A percentile compares a stretch with the other conserved stretches of the same genome.
Conservation (phyloP, 2,888 invertebrate species). For the Clivina fossor region DNA sequence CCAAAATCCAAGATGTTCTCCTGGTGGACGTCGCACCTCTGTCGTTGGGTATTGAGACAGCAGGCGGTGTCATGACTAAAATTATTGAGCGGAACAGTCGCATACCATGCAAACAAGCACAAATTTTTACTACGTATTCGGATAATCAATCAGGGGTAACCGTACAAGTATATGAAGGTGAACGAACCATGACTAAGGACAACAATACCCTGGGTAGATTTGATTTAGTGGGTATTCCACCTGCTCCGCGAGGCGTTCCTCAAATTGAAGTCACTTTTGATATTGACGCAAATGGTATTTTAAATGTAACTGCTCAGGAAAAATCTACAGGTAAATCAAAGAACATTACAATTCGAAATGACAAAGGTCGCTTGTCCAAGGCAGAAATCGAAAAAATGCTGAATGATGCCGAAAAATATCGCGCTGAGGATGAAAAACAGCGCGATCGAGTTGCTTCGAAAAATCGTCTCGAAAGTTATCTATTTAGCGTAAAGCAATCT, state of each 20-base stretch:
- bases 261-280: conserved; percentile 67
- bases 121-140: conserved; percentile 76
- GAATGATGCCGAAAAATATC: conserved; percentile 71
- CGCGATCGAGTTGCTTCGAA: conserved; percentile 68
- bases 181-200: conserved; percentile 61
- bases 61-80: conserved; percentile 61
- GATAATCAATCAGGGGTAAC: conserved; percentile 80
- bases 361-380: conserved; percentile 78
- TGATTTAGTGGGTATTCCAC: conserved; percentile 58
- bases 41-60: conserved; percentile 57
- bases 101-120: conserved; percentile 72
- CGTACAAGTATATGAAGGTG: conserved; percentile 68
- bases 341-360: conserved; percentile 81
- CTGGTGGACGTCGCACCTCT: conserved; percentile 60
- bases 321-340: conserved; percentile 64
- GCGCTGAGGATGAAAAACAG: conserved; percentile 72
- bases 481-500: conserved; percentile 70
- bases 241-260: conserved; percentile 58
- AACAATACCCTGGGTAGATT: conserved; percentile 57
- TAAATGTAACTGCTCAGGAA: conserved; percentile 59
- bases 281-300: conserved; percentile 75
- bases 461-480: conserved; percentile 72
- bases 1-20: conserved; percentile 61
- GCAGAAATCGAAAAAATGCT: conserved; percentile 82
- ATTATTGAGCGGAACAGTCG: conserved; percentile 71